Base-by-base conservation (phyloP, 1,140 invertebrate genomes). In the Acromyrmex charruanus region DNA sequence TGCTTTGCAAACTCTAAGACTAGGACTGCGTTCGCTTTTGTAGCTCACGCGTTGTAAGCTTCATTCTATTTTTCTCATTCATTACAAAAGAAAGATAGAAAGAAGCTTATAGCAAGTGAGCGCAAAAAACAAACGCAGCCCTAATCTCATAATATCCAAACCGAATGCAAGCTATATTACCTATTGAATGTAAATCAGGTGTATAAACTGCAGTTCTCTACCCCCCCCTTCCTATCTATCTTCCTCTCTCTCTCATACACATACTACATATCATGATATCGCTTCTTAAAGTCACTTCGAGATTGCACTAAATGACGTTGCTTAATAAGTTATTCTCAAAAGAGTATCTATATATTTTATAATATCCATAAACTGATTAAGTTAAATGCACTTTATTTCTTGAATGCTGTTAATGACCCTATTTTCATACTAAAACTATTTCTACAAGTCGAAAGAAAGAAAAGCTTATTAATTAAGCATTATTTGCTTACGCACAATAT, bases 1-100 rank as follows among this genome's bases (percentile, higher is more conserved):
- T 79, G 80, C 80, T 92, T 88, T 74, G 21, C 28, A 58, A 90
- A 71, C 31, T 85, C 59, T 65, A 10, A 31, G 2, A 63, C 12
- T 44, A 44, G 28, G 2, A 31, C 0, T 9, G 9, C 9, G 9
- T 44, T 44, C 39, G 2, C 39, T 44, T 44, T 44, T 44, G 7
- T 1, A 1, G 9, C 9, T 44, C 39, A 44, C 10, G 2, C 39
- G 2, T 44, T 44, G 10, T 44, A 44, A 44, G 10, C 39, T 10
- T 44, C 7, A 44, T 44, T 44, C 39, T 44, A 44, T 44, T 44
- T 44, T 44, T 44, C 39, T 44, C 9, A 44, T 10, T 44, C 39
- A 44, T 44, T 44, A 44, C 10, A 44, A 7, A 25, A 25, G 25
- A 25, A 25, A 44, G 39, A 44, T 12, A 44, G 9, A 44, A 44